A percentile compares a stretch with the other conserved stretches of the same genome.
These are phyloP conservation scores for Laticauda laticaudata DNA, from an alignment of 2,113 vertebrate species.

Conservation along the genomic window DNA sequence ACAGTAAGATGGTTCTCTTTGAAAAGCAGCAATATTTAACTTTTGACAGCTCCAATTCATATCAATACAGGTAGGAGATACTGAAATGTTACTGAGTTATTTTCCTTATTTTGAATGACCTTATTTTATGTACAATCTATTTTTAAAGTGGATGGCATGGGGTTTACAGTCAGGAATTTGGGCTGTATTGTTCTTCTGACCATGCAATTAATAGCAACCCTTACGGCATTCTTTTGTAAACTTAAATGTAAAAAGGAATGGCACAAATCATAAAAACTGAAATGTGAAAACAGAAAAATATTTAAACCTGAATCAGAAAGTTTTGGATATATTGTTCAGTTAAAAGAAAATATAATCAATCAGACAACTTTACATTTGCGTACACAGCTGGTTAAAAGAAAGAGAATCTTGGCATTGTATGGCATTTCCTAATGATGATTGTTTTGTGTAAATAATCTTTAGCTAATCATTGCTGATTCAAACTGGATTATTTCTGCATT, in stretches of 20 bases:
- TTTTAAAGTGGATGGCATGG: background rate
- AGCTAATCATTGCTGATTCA: background rate
- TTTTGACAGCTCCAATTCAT: background rate
- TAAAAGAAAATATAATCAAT: background rate
- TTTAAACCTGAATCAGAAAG: background rate
- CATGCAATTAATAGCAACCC: background rate
- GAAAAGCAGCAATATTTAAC: background rate
- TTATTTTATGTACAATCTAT: background rate
- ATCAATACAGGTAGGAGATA: background rate
- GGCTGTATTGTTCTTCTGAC: background rate
- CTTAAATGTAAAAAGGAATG: background rate
- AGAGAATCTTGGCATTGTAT: background rate
- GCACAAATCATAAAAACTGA: background rate
- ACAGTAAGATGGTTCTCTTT: background rate
- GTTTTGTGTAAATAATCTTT: accelerated
- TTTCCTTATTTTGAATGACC: background rate
- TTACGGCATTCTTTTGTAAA: background rate
- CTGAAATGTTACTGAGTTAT: background rate
- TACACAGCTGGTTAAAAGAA: constrained; percentile 13
- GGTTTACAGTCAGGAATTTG: background rate
- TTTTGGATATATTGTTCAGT: background rate
- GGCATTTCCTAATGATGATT: background rate
- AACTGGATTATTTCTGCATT: background rate
- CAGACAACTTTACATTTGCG: background rate
- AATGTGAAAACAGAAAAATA: background rate